Conservation (phyloP, 2,797 vertebrate species). For the Megalops cyprinoides region DNA sequence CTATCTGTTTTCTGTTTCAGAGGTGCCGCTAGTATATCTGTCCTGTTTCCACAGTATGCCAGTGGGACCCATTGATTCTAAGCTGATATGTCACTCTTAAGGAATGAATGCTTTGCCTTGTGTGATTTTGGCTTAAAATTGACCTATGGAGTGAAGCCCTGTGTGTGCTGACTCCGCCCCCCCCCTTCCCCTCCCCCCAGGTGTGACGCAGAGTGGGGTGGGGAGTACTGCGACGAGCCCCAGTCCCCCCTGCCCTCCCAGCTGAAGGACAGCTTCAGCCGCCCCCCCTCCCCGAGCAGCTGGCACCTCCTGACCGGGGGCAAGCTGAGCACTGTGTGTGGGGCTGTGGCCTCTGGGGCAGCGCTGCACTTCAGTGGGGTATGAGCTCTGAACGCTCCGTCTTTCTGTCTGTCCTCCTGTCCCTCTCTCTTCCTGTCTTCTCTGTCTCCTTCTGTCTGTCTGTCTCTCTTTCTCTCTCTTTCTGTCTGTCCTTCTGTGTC, state of each 20-base stretch:
- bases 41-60: neutral
- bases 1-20: too few species aligned
- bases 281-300: conserved; percentile 86
- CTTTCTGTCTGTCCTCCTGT: neutral
- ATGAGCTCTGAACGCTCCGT: conserved; percentile 29
- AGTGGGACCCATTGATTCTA: neutral
- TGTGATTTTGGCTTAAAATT: neutral
- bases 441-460: conserved; percentile 23
- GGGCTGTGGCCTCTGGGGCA: conserved; percentile 92
- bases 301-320: conserved; percentile 92
- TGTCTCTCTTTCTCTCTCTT: neutral
- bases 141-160: neutral
- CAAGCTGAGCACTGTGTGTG: conserved; percentile 92
- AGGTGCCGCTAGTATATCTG: too few species aligned
- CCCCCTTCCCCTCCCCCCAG: conserved; percentile 61
- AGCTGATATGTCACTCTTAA: neutral
- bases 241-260: conserved; percentile 84
- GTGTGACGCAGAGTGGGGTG: conserved; percentile 93
- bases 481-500: conserved; percentile 4
- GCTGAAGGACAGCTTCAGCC: conserved; percentile 97
- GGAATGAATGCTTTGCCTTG: neutral
- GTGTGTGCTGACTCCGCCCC: neutral
- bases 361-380: conserved; percentile 98
- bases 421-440: neutral
- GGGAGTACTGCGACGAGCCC: conserved; percentile 91